Conservation (phyloP, 2,113 vertebrate species). For the Ciconia boyciana region DNA sequence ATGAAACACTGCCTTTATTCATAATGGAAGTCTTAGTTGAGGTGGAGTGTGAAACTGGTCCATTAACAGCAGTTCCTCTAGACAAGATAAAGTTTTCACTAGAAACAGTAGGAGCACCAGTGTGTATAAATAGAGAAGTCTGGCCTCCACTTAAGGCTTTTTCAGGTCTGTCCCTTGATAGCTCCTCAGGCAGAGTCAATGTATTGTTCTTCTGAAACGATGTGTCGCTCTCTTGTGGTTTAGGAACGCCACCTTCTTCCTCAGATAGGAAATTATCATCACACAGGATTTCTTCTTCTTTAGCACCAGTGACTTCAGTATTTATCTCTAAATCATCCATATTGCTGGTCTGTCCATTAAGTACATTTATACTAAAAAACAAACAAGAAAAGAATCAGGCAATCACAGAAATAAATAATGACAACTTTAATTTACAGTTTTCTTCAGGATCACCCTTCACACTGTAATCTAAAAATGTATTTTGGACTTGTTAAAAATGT, state of each 20-base stretch:
- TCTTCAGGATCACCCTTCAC: not conserved
- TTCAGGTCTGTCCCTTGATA: constrained; percentile 86
- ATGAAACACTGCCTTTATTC: constrained; percentile 85
- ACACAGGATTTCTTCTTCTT: constrained; percentile 79
- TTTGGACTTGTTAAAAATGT: not conserved
- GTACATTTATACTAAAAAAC: constrained; percentile 75
- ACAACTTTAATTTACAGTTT: not conserved
- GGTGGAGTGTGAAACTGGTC: constrained; percentile 93
- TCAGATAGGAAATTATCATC: constrained; percentile 80
- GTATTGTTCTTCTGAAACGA: constrained; percentile 82
- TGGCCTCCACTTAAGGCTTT: constrained; percentile 97
- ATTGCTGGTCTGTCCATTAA: constrained; percentile 78
- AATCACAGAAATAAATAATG: constrained; percentile 8
- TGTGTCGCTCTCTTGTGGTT: constrained; percentile 79
- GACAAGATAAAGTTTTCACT: constrained; percentile 85
- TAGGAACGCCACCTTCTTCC: constrained; percentile 80
- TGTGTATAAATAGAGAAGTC: constrained; percentile 87
- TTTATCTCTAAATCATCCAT: constrained; percentile 85
- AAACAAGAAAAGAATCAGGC: constrained; percentile 59
- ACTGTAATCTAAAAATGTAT: not conserved
- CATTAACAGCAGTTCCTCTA: constrained; percentile 94
- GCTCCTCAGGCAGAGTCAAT: constrained; percentile 81
- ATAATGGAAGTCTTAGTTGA: constrained; percentile 86
- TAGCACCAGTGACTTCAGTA: constrained; percentile 81
- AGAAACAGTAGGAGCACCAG: constrained; percentile 88